Evolutionary conservation across 2,888 invertebrate species (phyloP).

Genomic region (Sphinx pinastri): DNA sequence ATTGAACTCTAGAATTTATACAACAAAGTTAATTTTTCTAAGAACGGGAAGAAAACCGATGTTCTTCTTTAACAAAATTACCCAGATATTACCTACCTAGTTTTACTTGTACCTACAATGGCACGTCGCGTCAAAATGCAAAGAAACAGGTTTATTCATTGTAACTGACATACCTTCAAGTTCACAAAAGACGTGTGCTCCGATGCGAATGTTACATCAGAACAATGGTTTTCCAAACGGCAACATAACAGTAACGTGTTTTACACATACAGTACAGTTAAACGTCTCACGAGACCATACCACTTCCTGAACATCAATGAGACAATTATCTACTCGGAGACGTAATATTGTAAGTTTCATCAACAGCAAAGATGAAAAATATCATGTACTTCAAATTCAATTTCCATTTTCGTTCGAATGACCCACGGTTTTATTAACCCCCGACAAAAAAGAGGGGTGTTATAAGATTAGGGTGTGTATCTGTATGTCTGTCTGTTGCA

Average conservation of each 20-base stretch:
- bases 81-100: background rate
- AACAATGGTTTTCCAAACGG: constrained; percentile 44
- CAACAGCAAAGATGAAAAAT: too few relatives aligned
- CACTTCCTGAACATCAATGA: constrained; percentile 44
- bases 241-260: constrained; percentile 48
- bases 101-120: too few relatives aligned
- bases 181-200: constrained; percentile 44
- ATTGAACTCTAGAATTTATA: too few relatives aligned
- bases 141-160: constrained; percentile 27
- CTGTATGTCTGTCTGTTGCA: too few relatives aligned
- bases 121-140: background rate
- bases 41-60: too few relatives aligned
- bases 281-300: constrained; percentile 49
- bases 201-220: constrained; percentile 47
- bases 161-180: constrained; percentile 38
- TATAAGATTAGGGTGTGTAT: too few relatives aligned
- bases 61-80: background rate
- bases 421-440: too few relatives aligned
- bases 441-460: too few relatives aligned
- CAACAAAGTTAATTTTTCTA: too few relatives aligned
- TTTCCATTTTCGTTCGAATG: too few relatives aligned
- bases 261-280: constrained; percentile 50
- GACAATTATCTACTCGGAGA: constrained; percentile 4
- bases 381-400: too few relatives aligned
- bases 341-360: background rate